Evolutionary conservation across 2,888 invertebrate genomes (phyloP).

Genomic region (Corbicula japonica): DNA sequence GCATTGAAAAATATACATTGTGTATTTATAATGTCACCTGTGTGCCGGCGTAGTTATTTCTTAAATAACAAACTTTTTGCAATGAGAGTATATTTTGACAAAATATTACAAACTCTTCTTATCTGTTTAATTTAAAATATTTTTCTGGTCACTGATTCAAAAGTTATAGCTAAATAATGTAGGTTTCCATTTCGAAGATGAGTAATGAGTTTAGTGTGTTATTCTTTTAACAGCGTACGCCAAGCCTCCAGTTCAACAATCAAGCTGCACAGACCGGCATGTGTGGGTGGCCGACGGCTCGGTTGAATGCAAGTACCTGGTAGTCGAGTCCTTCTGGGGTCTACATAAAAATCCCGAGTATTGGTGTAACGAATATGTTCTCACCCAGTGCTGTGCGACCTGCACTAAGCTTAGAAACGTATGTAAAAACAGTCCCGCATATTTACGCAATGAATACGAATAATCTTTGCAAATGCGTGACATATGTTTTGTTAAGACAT

Average conservation of each 20-base stretch:
- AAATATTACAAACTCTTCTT: neutral
- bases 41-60: neutral
- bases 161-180: neutral
- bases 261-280: constrained; percentile 25
- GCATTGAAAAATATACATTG: neutral
- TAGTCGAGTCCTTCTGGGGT: neutral
- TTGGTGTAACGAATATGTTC: constrained; percentile 36
- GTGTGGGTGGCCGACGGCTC: constrained; percentile 26
- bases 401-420: constrained; percentile 27
- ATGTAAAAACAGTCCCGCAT: neutral
- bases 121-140: neutral
- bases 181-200: neutral
- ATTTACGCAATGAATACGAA: too few species aligned
- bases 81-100: neutral
- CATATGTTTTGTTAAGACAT: neutral
- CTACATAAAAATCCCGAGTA: constrained; percentile 33
- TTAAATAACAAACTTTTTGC: neutral
- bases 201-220: neutral
- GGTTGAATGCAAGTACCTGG: constrained; percentile 2
- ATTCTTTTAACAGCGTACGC: neutral
- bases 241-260: neutral
- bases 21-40: neutral
- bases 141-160: neutral
- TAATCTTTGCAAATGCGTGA: too few species aligned
- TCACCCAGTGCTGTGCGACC: constrained; percentile 34